Evolutionary conservation across 2,113 vertebrate genomes (phyloP).

Genomic region (Atractosteus spatula): DNA sequence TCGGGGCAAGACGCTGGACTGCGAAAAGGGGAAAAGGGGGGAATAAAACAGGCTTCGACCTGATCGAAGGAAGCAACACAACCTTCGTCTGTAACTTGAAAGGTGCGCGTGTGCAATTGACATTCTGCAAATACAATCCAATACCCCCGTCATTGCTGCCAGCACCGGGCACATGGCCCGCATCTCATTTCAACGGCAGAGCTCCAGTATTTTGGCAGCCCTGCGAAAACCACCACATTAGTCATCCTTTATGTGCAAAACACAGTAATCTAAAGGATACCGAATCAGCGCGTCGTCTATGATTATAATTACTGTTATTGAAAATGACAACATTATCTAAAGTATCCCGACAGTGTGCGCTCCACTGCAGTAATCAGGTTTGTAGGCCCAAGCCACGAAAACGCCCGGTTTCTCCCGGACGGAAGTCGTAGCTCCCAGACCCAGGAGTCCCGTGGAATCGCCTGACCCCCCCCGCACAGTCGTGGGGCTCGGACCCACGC

Average conservation of each 20-base stretch:
- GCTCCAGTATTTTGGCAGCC: slow-evolving; percentile 43
- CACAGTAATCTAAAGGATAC: slow-evolving; percentile 35
- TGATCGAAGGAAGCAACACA: slow-evolving; percentile 22
- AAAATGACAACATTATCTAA: neutral
- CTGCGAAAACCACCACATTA: slow-evolving; percentile 38
- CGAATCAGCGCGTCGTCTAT: slow-evolving; percentile 23
- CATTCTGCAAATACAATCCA: slow-evolving; percentile 38
- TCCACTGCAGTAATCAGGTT: neutral
- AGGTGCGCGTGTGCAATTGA: slow-evolving; percentile 40
- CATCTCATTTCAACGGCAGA: slow-evolving; percentile 40
- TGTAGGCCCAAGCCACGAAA: neutral
- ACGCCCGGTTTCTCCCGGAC: too few relatives aligned
- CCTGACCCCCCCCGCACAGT: too few relatives aligned
- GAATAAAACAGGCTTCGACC: slow-evolving; percentile 28
- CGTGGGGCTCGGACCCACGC: too few relatives aligned
- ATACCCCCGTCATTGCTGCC: slow-evolving; percentile 43
- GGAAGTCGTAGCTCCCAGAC: too few relatives aligned
- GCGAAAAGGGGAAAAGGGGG: neutral
- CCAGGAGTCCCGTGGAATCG: too few relatives aligned
- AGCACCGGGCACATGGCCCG: slow-evolving; percentile 42
- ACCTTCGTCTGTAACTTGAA: slow-evolving; percentile 32
- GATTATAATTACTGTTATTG: slow-evolving; percentile 27
- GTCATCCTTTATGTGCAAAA: slow-evolving; percentile 35
- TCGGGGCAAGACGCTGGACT: slow-evolving; percentile 7
- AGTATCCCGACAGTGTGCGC: neutral